A percentile compares a stretch with the other conserved stretches of the same genome.
Conservation (phyloP, 1,140 invertebrate species). For the Lasioglossum baleicum region DNA sequence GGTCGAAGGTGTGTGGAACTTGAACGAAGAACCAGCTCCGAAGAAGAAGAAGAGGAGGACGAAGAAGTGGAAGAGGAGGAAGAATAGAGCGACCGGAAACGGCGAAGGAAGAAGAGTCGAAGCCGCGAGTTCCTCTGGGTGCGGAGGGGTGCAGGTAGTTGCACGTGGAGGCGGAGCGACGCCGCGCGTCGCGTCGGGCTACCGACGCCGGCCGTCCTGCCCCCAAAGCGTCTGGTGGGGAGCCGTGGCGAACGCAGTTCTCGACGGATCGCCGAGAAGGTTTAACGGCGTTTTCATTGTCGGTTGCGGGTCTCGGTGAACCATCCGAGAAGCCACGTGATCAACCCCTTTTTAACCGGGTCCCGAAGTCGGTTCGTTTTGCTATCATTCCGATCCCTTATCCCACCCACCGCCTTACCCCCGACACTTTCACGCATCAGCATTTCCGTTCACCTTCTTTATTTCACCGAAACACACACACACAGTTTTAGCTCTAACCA, state of each 20-base stretch:
- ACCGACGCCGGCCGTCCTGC: constrained; percentile 66
- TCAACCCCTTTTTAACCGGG: not conserved
- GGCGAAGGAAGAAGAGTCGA: constrained; percentile 8
- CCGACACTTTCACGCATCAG: not conserved
- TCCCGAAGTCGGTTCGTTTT: not conserved
- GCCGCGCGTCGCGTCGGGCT: constrained; percentile 69
- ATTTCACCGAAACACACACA: not conserved
- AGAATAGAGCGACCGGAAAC: constrained; percentile 8
- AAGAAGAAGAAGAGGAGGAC: too few relatives aligned
- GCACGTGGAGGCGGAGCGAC: constrained; percentile 74
- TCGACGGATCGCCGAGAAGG: constrained; percentile 68
- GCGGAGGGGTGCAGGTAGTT: constrained; percentile 44
- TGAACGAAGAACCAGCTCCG: too few relatives aligned
- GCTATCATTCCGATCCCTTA: not conserved
- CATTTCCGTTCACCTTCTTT: not conserved
- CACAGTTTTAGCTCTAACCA: too few relatives aligned
- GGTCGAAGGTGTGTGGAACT: too few relatives aligned
- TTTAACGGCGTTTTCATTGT: constrained; percentile 46
- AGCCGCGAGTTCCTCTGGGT: constrained; percentile 10
- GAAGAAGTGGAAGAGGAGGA: not conserved
- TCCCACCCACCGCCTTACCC: not conserved
- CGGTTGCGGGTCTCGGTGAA: constrained; percentile 17
- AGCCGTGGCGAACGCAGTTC: constrained; percentile 70
- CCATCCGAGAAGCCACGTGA: constrained; percentile 51
- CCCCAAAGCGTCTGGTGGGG: constrained; percentile 67